Evolutionary conservation across 2,888 invertebrate species (phyloP).

Genomic region (Ellobium chinense): DNA sequence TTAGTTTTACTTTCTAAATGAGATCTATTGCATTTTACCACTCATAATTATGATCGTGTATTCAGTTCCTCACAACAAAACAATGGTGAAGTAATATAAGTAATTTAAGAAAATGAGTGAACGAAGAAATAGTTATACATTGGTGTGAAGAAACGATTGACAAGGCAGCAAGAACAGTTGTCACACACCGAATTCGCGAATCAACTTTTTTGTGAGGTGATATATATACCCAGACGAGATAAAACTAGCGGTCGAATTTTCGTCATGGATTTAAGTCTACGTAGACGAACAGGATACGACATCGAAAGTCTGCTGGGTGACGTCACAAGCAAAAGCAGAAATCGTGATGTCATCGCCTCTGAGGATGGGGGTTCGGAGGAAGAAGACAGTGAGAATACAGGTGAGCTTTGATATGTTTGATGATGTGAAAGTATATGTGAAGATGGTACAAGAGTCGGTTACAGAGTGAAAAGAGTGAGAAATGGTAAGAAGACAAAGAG

Average conservation of each 20-base stretch:
- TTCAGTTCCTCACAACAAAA: too few relatives aligned
- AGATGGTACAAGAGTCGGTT: too few relatives aligned
- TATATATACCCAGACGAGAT: background rate
- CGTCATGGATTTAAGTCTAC: slow-evolving; percentile 53
- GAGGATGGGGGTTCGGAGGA: background rate
- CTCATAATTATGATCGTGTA: too few relatives aligned
- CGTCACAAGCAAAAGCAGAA: background rate
- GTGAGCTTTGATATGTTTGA: background rate
- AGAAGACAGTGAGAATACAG: background rate
- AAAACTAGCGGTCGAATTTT: background rate
- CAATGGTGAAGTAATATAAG: too few relatives aligned
- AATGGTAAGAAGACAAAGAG: too few relatives aligned
- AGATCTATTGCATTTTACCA: too few relatives aligned
- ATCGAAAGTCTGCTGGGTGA: slow-evolving; percentile 53
- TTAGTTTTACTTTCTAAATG: too few relatives aligned
- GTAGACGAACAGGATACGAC: slow-evolving; percentile 53
- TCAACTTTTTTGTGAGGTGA: background rate
- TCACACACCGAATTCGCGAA: background rate
- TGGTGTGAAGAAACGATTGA: too few relatives aligned
- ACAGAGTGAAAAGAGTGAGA: too few relatives aligned
- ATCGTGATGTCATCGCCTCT: background rate
- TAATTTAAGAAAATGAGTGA: background rate
- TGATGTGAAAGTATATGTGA: too few relatives aligned
- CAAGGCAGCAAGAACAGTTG: background rate
- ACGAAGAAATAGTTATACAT: background rate